A percentile compares a stretch with the other conserved stretches of the same genome.
These are phyloP conservation scores for Drosophila athabasca DNA, from an alignment of 1,140 invertebrate genomes.

Conservation along the genomic window DNA sequence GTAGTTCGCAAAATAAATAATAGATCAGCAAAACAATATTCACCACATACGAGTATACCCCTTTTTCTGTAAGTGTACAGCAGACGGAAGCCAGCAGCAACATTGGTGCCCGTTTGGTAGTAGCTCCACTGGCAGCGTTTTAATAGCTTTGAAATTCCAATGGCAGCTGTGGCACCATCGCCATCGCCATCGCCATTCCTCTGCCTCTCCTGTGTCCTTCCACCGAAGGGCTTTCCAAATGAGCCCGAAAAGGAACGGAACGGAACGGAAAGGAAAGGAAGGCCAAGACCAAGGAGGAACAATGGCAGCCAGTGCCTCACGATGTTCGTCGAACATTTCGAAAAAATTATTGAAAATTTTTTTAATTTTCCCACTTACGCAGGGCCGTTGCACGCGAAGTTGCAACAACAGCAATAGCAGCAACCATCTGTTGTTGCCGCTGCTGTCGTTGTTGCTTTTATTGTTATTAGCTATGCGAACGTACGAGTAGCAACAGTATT, in stretches of 20 bases:
- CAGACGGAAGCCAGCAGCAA: slow-evolving; percentile 28
- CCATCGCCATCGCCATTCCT: slow-evolving; percentile 20
- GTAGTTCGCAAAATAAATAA: neutral
- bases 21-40: neutral
- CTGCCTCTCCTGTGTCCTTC: slow-evolving; percentile 21
- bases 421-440: slow-evolving; percentile 19
- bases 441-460: slow-evolving; percentile 68
- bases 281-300: slow-evolving; percentile 4
- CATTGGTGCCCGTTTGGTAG: slow-evolving; percentile 73
- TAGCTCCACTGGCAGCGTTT: slow-evolving; percentile 77
- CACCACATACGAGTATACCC: slow-evolving; percentile 22
- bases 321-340: slow-evolving; percentile 73
- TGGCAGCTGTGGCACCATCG: slow-evolving; percentile 76
- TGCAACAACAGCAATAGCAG: slow-evolving; percentile 28
- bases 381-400: slow-evolving; percentile 54
- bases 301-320: slow-evolving; percentile 27
- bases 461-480: slow-evolving; percentile 79
- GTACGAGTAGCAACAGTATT: slow-evolving; percentile 18
- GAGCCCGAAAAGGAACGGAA: slow-evolving; percentile 31
- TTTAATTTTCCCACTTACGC: slow-evolving; percentile 73
- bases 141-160: slow-evolving; percentile 83
- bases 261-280: neutral
- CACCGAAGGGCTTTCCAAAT: slow-evolving; percentile 47
- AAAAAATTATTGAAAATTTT: slow-evolving; percentile 79
- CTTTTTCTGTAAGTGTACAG: slow-evolving; percentile 21